These are phyloP conservation scores for Sylvia borin DNA, from an alignment of 2,797 vertebrate species.

Conservation along the genomic window DNA sequence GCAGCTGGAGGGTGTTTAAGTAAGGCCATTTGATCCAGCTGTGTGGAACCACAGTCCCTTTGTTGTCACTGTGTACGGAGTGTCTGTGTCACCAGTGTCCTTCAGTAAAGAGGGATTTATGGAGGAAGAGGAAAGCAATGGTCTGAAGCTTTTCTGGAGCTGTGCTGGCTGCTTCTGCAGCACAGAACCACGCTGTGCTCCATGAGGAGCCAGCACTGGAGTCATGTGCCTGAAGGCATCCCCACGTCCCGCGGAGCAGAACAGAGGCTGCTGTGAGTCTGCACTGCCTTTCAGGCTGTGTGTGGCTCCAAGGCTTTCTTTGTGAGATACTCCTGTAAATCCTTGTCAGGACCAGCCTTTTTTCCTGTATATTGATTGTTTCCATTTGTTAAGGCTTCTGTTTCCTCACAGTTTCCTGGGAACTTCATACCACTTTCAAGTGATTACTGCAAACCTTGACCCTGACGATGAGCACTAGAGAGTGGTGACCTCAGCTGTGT, in stretches of 20 bases:
- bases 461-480: not conserved
- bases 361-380: not conserved
- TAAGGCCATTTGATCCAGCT: not conserved
- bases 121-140: not conserved
- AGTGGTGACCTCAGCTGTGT: not conserved
- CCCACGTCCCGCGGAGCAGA: not conserved
- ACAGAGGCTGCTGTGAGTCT: not conserved
- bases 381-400: not conserved
- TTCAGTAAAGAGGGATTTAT: not conserved
- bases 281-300: not conserved
- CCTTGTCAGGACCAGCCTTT: not conserved
- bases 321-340: not conserved
- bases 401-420: not conserved
- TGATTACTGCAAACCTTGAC: not conserved
- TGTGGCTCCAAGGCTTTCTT: not conserved
- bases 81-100: fast-evolving
- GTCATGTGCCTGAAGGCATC: not conserved
- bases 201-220: not conserved
- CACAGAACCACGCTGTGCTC: not conserved
- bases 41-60: not conserved
- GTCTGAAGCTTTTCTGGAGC: not conserved
- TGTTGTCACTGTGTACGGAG: not conserved
- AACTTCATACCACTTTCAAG: not conserved
- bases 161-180: not conserved
- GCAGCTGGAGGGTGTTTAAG: not conserved